phyloP scores from a whole-genome alignment of 2,797 vertebrate genomes.

The Sebastes flavidus region DNA sequence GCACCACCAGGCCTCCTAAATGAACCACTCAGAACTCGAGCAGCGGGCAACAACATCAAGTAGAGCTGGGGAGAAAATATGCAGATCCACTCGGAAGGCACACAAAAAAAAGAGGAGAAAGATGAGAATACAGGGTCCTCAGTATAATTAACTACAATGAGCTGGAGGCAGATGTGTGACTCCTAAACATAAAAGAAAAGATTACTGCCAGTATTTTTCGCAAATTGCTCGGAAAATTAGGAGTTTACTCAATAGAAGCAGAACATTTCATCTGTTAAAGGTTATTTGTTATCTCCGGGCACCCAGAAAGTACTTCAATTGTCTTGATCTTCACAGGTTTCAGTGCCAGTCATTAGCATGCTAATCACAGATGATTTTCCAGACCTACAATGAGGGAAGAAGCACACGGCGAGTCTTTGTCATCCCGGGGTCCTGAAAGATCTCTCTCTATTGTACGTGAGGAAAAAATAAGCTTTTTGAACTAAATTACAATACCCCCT shows the following conservation, averaged over 20 bases:
- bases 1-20: conserved; percentile 70
- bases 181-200: conserved; percentile 68
- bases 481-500: conserved; percentile 54
- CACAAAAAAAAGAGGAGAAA: conserved; percentile 18
- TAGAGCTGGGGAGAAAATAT: conserved; percentile 63
- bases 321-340: conserved; percentile 73
- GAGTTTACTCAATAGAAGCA: conserved; percentile 68
- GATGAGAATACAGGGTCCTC: conserved; percentile 48
- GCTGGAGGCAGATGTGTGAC: conserved; percentile 67
- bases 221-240: conserved; percentile 66
- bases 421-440: conserved; percentile 36
- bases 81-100: conserved; percentile 58
- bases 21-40: conserved; percentile 69
- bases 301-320: conserved; percentile 69
- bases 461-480: conserved; percentile 56
- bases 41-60: conserved; percentile 65
- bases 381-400: conserved; percentile 35
- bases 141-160: conserved; percentile 76
- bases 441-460: conserved; percentile 17
- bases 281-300: conserved; percentile 80
- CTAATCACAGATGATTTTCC: conserved; percentile 73
- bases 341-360: conserved; percentile 73
- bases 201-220: conserved; percentile 57
- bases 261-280: conserved; percentile 73
- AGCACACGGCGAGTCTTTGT: conserved; percentile 51